Evolutionary conservation across 2,797 vertebrate genomes (phyloP).

Genomic region (Heteromormyrus szaboi): DNA sequence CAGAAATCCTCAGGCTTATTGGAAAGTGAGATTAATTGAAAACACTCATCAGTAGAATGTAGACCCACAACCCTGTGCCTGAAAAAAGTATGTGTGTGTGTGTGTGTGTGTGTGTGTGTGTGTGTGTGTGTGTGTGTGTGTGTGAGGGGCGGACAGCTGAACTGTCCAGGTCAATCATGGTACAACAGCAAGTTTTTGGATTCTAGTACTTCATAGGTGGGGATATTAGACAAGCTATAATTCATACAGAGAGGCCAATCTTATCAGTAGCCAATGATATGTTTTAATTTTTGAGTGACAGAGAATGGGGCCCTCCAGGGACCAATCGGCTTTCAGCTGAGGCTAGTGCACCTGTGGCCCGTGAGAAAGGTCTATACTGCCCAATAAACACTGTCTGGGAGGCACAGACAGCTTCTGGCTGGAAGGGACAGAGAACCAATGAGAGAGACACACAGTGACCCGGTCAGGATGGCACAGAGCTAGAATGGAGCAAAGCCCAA

Average conservation of each 20-base stretch:
- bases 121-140: no score
- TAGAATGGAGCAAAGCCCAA: not conserved
- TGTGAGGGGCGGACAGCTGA: not conserved
- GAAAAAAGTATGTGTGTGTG: not conserved
- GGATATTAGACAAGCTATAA: not conserved
- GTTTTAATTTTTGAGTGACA: not conserved
- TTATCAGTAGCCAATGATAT: not conserved
- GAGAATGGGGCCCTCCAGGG: not conserved
- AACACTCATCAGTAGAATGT: not conserved
- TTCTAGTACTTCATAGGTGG: not conserved
- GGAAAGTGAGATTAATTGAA: not conserved
- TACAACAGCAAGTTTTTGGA: not conserved
- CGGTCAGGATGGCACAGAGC: not conserved
- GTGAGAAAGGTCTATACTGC: not conserved
- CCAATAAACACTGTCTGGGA: not conserved
- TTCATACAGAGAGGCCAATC: not conserved
- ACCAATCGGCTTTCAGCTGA: not conserved
- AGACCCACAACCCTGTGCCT: not conserved
- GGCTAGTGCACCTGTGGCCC: not conserved
- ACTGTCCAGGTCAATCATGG: not conserved
- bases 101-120: not conserved
- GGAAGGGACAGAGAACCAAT: not conserved
- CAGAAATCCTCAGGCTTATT: not conserved
- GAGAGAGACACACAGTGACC: not conserved
- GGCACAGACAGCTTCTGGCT: not conserved